Base-by-base conservation (phyloP, 2,888 invertebrate genomes). In the Parapristionchus giblindavisi region DNA sequence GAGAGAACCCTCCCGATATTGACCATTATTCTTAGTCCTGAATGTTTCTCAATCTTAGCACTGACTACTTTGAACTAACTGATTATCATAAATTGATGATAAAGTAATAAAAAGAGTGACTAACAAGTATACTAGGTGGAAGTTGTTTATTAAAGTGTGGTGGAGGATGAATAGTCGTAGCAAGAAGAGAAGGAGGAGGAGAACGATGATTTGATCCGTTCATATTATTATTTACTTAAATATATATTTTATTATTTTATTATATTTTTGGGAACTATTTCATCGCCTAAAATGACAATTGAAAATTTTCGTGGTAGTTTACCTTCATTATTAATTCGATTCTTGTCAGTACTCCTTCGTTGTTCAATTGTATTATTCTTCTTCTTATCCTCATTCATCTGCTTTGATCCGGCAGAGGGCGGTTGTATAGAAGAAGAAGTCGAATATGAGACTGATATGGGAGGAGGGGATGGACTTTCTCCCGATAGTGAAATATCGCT, bases 171-270 rank as follows among this genome's bases (percentile, higher is more conserved):
- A 71, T 71, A 1, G 71, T 71, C 3, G 34, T 34, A 5, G 71
- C 71, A 14, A 71, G 71, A 11, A 71, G 71, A 17, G 71, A 71
- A 14, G 71, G 71, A 38, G 71, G 71, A 36, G 71, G 71, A 43
- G 71, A 71, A 29, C 54, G 54, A 56, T 56, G 71, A 36, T 36
- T 2, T 36, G 48, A 52, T 4, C 29, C 27, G 40, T 24, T 29
- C 32, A 38, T 43, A 43, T 71, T 71, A 56, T 71, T 71, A 29
- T 71, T 71, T 56, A 71, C 71, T 71, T 52, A 14, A 11, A 11
- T 48, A 21, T 14, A 11, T 56, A 56, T 56, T 24, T 56, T 56
- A 56, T 56, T n/a, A 11, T 8, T 24, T 24, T 56, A 56, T 27
- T 24, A 24, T 14, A 14, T 48, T 14, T 11, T 48, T 14, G 48